Evolutionary conservation across 2,113 vertebrate genomes (phyloP), one percentile per base, ranked within the genome.

Genomic region (Ancistrus triradiatus): DNA sequence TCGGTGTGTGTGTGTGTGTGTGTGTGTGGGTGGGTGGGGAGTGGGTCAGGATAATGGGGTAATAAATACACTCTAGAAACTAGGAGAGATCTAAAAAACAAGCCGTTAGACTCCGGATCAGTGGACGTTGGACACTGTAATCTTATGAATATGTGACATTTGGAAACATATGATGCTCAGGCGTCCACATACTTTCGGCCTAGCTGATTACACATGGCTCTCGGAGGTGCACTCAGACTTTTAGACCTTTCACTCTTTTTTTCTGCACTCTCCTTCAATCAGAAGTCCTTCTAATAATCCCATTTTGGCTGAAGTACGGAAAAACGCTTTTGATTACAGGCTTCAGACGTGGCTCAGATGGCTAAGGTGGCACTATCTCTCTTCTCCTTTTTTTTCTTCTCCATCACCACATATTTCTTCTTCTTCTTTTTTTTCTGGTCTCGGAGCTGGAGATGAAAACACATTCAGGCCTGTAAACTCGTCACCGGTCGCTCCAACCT

Each of bases 251-350:
- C 33, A 17, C 59, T 27, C 33, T 28, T 24, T 33, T 24, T 19
- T 25, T n/a, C 17, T 44, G n/a, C n/a, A n/a, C 42, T 9, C 52
- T 19, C 33, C 14, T 25, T 46, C 52, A 38, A 31, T 66, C 22
- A 55, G 19, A 57, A 56, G 28, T 57, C 28, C 50, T 65, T 44
- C 63, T 66, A 66, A 66, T 66, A 66, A 66, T 66, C 44, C 43
- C 52, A 66, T 66, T 49, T 66, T 44, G 31, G 21, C 56, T 66
- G 63, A 57, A 66, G 63, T 66, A 52, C 33, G 19, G 53, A 48
- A 66, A 65, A 66, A 66, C 48, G 52, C 43, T 57, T 66, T 66
- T 66, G 52, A 66, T 66, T 66, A 66, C 63, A 66, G 21, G 43
- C 52, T 56, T 56, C 52, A 66, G 63, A 9, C 52, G 28, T 25